These are phyloP conservation scores for Seira musarum DNA, from an alignment of 2,888 invertebrate species.

Conservation along the genomic window DNA sequence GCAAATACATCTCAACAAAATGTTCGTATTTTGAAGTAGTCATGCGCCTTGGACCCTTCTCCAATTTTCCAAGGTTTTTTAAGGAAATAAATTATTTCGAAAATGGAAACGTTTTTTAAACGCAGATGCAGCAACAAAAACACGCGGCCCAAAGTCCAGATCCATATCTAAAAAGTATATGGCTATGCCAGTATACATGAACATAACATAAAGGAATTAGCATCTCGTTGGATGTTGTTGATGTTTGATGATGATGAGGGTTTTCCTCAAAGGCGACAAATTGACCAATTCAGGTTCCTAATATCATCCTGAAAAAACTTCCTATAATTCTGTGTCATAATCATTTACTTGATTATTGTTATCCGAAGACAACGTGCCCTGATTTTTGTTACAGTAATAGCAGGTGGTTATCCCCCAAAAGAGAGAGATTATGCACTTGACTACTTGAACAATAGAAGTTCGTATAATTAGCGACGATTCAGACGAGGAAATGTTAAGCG, in stretches of 20 bases:
- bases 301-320: background rate
- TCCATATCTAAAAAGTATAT: too few relatives aligned
- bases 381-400: background rate
- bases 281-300: conserved; percentile 20
- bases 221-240: background rate
- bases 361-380: background rate
- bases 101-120: background rate
- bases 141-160: too few relatives aligned
- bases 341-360: background rate
- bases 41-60: background rate
- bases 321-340: background rate
- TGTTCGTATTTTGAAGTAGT: background rate
- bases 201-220: background rate
- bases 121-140: background rate
- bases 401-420: background rate
- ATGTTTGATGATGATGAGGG: background rate
- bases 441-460: background rate
- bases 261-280: conserved; percentile 16
- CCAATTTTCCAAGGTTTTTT: background rate
- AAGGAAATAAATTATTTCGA: too few relatives aligned
- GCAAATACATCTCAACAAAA: too few relatives aligned
- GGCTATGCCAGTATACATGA: background rate
- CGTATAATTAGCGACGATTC: conserved; percentile 6
- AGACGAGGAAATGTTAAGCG: background rate
- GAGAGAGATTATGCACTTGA: background rate